phyloP scores from a whole-genome alignment of 2,797 vertebrate species.

The Agapornis canus region DNA sequence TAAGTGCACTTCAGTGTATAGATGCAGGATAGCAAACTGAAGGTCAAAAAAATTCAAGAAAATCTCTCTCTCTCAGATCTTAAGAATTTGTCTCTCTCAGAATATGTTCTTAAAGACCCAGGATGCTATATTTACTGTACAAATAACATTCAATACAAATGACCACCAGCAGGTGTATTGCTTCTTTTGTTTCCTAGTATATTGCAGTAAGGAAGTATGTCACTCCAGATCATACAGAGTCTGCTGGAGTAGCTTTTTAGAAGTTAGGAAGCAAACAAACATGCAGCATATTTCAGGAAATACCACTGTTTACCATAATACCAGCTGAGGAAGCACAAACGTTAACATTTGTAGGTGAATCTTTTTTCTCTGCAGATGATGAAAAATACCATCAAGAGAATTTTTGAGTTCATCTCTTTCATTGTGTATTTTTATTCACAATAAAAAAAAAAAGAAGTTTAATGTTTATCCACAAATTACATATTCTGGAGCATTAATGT shows the following conservation, averaged over 20 bases:
- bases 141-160: neutral
- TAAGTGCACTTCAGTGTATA: neutral
- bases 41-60: neutral
- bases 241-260: neutral
- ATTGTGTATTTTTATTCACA: neutral
- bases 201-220: neutral
- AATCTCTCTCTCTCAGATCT: neutral
- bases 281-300: neutral
- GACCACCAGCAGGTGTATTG: neutral
- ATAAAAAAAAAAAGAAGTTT: neutral
- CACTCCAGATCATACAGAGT: neutral
- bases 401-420: neutral
- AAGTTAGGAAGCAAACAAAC: neutral
- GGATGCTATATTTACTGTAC: neutral
- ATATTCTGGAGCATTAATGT: neutral
- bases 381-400: neutral
- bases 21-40: neutral
- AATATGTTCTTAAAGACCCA: neutral
- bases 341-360: neutral
- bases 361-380: neutral
- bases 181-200: neutral
- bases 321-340: neutral
- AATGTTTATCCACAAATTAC: neutral
- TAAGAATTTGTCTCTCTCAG: neutral
- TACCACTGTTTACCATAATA: neutral